Conservation (phyloP, 2,113 vertebrate genomes). For the Colius striatus region DNA sequence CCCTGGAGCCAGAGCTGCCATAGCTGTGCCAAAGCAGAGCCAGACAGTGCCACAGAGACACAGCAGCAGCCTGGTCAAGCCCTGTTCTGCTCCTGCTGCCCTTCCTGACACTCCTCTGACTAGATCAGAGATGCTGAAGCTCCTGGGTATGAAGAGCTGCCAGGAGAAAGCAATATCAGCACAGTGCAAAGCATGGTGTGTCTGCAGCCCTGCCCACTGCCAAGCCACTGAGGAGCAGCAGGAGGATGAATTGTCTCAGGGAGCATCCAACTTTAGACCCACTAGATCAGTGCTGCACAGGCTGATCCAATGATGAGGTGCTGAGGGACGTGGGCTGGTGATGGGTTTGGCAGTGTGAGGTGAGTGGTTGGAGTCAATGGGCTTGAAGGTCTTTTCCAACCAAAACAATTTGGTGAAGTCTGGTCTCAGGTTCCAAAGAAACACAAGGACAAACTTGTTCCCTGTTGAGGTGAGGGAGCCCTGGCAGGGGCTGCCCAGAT, state of each 20-base stretch:
- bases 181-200: fast-evolving
- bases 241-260: neutral
- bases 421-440: neutral
- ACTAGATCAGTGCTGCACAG: neutral
- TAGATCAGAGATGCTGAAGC: neutral
- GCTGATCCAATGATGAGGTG: neutral
- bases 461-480: too few relatives aligned
- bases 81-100: neutral
- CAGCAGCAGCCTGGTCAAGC: neutral
- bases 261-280: neutral
- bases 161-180: neutral
- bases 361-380: too few relatives aligned
- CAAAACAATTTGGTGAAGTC: too few relatives aligned
- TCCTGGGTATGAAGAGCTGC: neutral
- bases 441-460: too few relatives aligned
- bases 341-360: too few relatives aligned
- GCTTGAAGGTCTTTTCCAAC: too few relatives aligned
- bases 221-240: neutral
- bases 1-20: neutral
- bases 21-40: neutral
- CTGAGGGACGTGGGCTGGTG: too few relatives aligned
- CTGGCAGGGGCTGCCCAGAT: too few relatives aligned
- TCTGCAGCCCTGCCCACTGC: neutral
- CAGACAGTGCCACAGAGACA: neutral
- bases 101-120: neutral